Base-by-base conservation (phyloP, 2,888 invertebrate genomes). In the Drosophila neonasuta region DNA sequence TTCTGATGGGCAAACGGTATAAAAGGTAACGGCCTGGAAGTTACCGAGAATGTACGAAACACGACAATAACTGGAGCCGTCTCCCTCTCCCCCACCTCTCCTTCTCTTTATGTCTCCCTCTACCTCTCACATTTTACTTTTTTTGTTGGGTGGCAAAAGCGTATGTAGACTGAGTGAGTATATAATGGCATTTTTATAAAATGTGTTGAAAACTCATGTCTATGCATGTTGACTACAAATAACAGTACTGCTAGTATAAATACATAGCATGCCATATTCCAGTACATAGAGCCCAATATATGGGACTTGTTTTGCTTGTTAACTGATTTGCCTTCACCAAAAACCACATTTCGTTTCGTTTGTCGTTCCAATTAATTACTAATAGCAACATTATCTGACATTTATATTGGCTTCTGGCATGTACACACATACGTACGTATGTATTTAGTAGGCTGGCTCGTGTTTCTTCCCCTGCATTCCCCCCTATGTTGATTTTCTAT, bases 11-110 rank as follows among this genome's bases (percentile, higher is more conserved):
- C 71, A 80, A 71, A 68, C 70, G 79, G 84, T 80, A 80, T 84
- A 72, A 83, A 83, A 82, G 77, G 77, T 74, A 87, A 82, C 83
- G 74, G 87, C 75, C 85, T 82, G 86, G 86, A 85, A 87, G 80
- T 82, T 81, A 75, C 77, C 65, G 52, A 76, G 48, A 72, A 69
- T 42, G 54, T 70, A 80, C 64, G 55, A 55, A 66, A 46, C 57
- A 71, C 65, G 62, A 68, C 64, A 74, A 77, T 63, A 72, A 77
- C 68, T 61, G 74, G 60, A 77, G 39, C 39, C 15, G 7, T 41
- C 15, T 41, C n/a, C 6, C 36, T 41, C 13, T 41, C 8, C 3
- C 39, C 4, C 39, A 15, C 39, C 5, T 13, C 36, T 36, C 13
- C n/a, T 3, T 39, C 13, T 15, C 39, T 11, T 2, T 11, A n/a